phyloP scores from a whole-genome alignment of 2,888 invertebrate species.

The Meteorus cinctellus region DNA sequence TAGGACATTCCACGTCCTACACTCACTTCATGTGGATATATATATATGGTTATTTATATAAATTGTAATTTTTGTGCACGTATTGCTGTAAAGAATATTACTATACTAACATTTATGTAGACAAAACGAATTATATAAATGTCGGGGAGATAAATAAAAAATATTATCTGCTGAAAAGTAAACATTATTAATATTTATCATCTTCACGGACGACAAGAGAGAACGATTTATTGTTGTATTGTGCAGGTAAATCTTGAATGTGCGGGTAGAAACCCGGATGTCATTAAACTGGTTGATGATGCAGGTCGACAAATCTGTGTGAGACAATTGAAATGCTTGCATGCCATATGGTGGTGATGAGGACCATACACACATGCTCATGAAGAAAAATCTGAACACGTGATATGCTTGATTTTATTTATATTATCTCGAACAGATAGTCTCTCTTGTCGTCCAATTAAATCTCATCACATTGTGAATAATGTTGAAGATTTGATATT shows the following conservation, averaged over 20 bases:
- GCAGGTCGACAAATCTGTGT: slow-evolving; percentile 8
- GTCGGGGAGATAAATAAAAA: not conserved
- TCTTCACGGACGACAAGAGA: not conserved
- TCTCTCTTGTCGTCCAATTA: slow-evolving; percentile 28
- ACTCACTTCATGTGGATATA: not conserved
- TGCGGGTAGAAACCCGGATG: slow-evolving; percentile 30
- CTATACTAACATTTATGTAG: not conserved
- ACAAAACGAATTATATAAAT: not conserved
- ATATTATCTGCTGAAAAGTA: not conserved
- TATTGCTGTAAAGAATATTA: slow-evolving; percentile 1
- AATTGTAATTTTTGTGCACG: slow-evolving; percentile 1
- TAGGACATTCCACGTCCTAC: slow-evolving; percentile 8
- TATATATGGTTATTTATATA: not conserved
- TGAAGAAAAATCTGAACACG: not conserved
- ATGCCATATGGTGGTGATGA: slow-evolving; percentile 31
- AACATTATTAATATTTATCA: not conserved
- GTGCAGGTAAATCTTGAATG: slow-evolving; percentile 7
- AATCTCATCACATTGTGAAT: not conserved
- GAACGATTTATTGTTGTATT: not conserved
- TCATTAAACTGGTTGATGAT: slow-evolving; percentile 24
- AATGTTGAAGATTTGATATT: too few relatives aligned
- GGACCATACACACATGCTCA: slow-evolving; percentile 15
- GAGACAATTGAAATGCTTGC: not conserved
- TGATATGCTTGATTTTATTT: slow-evolving; percentile 4
- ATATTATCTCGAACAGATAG: not conserved